Base-by-base conservation (phyloP, 2,888 invertebrate genomes). In the Trichogramma dendrolimi region DNA sequence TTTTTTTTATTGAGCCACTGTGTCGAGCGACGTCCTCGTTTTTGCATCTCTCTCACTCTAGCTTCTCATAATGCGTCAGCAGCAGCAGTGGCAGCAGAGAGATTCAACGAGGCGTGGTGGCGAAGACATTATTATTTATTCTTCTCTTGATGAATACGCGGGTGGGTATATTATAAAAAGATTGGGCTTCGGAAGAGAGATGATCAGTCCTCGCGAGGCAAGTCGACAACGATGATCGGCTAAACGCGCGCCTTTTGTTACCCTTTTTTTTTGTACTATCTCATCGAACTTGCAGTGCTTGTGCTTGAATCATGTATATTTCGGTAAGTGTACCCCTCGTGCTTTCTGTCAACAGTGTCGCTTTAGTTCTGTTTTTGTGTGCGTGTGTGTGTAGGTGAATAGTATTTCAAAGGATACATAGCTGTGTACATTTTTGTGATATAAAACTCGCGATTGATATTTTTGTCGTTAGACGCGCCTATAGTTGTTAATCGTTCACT, bases 51-150 rank as follows among this genome's bases (percentile, higher is more conserved):
- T 27, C 27, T 27, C 27, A 27, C 42, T 60, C 27, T 58, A 39
- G 2, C n/a, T 48, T 42, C 52, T 42, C 27, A 27, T 27, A 27
- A 62, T 65, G 65, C 65, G 65, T 65, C 65, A 62, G 27, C 27
- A 27, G 27, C 27, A 27, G 27, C 27, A 27, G 27, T 27, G 27
- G 27, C 27, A 27, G 27, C 27, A 27, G 27, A 27, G 27, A 27
- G 61, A 60, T 60, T 51, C 41, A 48, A 27, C 43, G 64, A 63
- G 65, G 65, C 63, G 61, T 61, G 65, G 62, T 63, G 53, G 40
- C 8, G 65, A 59, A 47, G 47, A 48, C 4, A 46, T 40, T 50
- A 55, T 59, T 54, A 55, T 55, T 49, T 27, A 27, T 27, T 47
- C 53, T 39, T 50, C 10, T 49, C 14, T 27, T 49, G 61, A 59